Conservation (phyloP, 2,113 vertebrate genomes). For the Dipodomys spectabilis region DNA sequence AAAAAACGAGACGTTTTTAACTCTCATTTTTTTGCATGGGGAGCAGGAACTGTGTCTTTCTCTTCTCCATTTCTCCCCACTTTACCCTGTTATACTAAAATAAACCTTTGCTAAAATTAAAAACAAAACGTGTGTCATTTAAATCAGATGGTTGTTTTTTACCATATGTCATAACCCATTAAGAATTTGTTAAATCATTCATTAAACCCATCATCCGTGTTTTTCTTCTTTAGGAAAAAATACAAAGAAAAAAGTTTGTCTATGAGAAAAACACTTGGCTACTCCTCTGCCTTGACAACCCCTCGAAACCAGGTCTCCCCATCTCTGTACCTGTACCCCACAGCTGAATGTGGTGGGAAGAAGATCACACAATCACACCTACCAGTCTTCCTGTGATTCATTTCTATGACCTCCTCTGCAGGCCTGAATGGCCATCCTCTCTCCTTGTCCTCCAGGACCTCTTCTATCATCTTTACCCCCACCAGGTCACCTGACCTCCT, state of each 20-base stretch:
- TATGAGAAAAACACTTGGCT: neutral
- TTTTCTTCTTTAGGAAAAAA: neutral
- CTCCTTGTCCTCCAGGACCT: neutral
- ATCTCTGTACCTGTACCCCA: neutral
- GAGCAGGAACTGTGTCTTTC: too few relatives aligned
- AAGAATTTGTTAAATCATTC: neutral
- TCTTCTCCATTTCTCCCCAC: too few relatives aligned
- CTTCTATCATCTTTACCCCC: neutral
- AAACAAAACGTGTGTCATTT: neutral
- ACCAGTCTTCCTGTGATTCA: neutral
- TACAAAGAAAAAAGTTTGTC: neutral
- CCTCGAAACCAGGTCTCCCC: neutral
- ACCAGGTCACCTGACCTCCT: neutral
- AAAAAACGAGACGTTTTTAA: too few relatives aligned
- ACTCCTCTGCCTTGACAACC: neutral
- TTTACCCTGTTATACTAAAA: too few relatives aligned
- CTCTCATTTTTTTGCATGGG: too few relatives aligned
- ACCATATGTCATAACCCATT: neutral
- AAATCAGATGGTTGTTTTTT: conserved; percentile 9
- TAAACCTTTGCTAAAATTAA: too few relatives aligned
- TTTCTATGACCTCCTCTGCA: neutral
- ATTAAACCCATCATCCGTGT: neutral
- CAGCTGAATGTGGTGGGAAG: neutral
- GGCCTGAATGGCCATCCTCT: neutral
- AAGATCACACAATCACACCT: neutral